phyloP scores from a whole-genome alignment of 2,797 vertebrate genomes.

The Xenopus petersii region DNA sequence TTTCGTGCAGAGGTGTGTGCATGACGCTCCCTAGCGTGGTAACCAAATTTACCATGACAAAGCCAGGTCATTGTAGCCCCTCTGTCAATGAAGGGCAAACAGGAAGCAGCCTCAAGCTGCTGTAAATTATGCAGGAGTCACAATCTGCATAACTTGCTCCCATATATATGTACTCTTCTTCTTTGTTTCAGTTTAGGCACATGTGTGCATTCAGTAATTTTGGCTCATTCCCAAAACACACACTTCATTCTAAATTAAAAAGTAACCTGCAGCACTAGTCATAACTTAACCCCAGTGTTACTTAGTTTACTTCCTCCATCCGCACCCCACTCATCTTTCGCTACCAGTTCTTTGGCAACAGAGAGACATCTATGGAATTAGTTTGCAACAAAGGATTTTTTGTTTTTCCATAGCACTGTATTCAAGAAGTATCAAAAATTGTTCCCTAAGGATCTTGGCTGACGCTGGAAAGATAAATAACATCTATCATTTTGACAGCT shows the following conservation, averaged over 20 bases:
- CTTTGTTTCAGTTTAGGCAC: constrained; percentile 2
- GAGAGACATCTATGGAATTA: constrained; percentile 5
- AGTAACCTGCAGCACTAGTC: constrained; percentile 17
- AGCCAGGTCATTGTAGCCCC: neutral
- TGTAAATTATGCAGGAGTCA: constrained; percentile 9
- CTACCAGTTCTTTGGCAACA: neutral
- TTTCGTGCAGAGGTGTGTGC: too few relatives aligned
- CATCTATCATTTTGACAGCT: constrained; percentile 42
- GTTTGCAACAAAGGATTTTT: constrained; percentile 32
- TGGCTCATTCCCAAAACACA: constrained; percentile 36
- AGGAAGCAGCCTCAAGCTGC: constrained; percentile 3
- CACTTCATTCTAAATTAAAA: constrained; percentile 29
- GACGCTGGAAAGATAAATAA: constrained; percentile 46
- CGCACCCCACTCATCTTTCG: constrained; percentile 2
- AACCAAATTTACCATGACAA: neutral
- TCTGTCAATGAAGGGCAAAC: neutral
- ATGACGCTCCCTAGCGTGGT: too few relatives aligned
- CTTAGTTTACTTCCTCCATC: constrained; percentile 19
- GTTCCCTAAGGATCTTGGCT: constrained; percentile 24
- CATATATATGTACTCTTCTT: neutral
- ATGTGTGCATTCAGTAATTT: constrained; percentile 16
- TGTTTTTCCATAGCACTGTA: constrained; percentile 9
- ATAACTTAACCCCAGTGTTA: constrained; percentile 13
- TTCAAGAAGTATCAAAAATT: neutral
- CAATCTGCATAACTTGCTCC: neutral